Conservation (phyloP, 2,888 invertebrate genomes). For the Coelopa pilipes region DNA sequence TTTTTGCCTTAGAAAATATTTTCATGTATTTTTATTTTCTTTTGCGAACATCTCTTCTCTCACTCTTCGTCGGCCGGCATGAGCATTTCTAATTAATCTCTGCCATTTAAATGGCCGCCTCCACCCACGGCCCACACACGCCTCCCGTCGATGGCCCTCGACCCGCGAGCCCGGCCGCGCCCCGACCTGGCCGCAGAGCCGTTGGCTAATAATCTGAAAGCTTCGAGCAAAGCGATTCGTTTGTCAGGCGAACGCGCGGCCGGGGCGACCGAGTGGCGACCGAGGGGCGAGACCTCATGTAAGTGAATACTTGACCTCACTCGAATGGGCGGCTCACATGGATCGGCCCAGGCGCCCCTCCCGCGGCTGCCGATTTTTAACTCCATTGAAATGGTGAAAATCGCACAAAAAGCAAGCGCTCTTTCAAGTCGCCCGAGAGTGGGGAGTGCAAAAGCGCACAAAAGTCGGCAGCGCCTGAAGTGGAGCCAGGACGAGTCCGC, state of each 20-base stretch:
- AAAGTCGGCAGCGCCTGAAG: slow-evolving; percentile 9
- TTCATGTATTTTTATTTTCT: no score
- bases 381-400: slow-evolving; percentile 27
- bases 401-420: slow-evolving; percentile 5
- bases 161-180: neutral
- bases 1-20: no score
- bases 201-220: slow-evolving; percentile 22
- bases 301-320: slow-evolving; percentile 21
- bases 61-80: no score
- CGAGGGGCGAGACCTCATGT: neutral
- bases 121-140: neutral
- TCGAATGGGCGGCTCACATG: neutral
- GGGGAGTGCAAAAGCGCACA: slow-evolving; percentile 12
- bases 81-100: no score
- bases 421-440: slow-evolving; percentile 22
- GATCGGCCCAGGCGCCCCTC: neutral
- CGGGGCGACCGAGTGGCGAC: no score
- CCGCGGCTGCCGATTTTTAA: slow-evolving; percentile 11
- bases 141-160: neutral
- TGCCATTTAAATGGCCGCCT: no score
- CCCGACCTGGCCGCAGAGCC: neutral
- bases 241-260: neutral
- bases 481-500: slow-evolving; percentile 49
- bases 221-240: slow-evolving; percentile 14
- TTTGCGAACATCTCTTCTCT: no score